Evolutionary conservation across 2,888 invertebrate genomes (phyloP), one percentile per base, ranked within the genome.

Genomic region (Tineola bisselliella): DNA sequence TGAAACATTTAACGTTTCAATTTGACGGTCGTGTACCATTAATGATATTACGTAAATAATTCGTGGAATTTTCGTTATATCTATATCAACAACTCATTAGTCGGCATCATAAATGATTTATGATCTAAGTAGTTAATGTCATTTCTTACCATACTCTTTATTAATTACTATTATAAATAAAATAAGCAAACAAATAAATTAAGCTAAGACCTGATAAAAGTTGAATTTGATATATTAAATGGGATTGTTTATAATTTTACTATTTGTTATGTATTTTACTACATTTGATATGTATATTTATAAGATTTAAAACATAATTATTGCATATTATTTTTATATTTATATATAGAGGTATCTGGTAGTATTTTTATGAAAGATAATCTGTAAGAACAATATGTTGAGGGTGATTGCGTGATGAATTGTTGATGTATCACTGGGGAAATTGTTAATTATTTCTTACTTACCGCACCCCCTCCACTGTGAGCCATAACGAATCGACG

Each of bases 401-500:
- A 6, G 17, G 48, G 48, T 38, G 48, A 54, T 54, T 11, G 25
- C 54, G 54, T 54, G 54, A 54, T 54, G 54, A 19, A 54, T 54
- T 54, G 54, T 25, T 54, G 54, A 54, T 54, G 19, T 54, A 25
- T 25, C 54, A 18, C 18, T 17, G 38, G 18, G 17, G 25, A 54
- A 25, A 54, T 54, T 54, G 54, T 25, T 25, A 54, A 54, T 54
- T 54, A 54, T 54, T 18, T 54, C 54, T 25, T 48, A 48, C 17
- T 48, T 15, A 17, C 15, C 25, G 2, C 5, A 25, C 17, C 8
- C n/a, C 18, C 17, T 25, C 17, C 54, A 8, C 10, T n/a, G 48
- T 13, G n/a, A 17, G 12, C 52, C 25, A 54, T 54, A 19, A 54
- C 18, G 54, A 54, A 54, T 18, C 5, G 25, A 18, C 54, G 18